Conservation (phyloP, 2,113 vertebrate species). For the Elephas maximus region DNA sequence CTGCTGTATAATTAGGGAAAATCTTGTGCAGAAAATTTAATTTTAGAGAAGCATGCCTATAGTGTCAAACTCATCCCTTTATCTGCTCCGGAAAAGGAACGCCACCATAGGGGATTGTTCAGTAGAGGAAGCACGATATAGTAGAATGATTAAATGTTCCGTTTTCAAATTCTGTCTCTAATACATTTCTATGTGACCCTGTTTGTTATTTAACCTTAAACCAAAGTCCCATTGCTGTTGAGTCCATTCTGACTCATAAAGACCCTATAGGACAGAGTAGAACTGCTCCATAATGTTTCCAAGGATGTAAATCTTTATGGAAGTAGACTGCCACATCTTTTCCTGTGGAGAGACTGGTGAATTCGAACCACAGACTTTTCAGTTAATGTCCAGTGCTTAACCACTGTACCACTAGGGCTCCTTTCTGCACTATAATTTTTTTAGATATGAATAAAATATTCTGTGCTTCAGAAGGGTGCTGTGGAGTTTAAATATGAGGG, state of each 20-base stretch:
- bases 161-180: neutral
- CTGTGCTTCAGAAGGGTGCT: neutral
- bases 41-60: neutral
- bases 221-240: neutral
- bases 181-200: fast-evolving
- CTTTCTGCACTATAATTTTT: neutral
- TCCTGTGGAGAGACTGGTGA: neutral
- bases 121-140: neutral
- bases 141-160: neutral
- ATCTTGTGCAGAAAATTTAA: neutral
- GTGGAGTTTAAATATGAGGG: neutral
- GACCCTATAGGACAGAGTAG: neutral
- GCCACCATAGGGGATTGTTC: neutral
- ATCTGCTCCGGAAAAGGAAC: neutral
- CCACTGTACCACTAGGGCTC: neutral
- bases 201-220: neutral
- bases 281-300: neutral
- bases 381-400: neutral
- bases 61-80: neutral
- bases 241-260: neutral
- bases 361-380: neutral
- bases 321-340: neutral
- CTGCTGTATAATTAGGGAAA: neutral
- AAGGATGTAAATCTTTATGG: too few species aligned
- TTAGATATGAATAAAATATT: neutral